phyloP scores from a whole-genome alignment of 1,140 invertebrate genomes.

The Linepithema humile region DNA sequence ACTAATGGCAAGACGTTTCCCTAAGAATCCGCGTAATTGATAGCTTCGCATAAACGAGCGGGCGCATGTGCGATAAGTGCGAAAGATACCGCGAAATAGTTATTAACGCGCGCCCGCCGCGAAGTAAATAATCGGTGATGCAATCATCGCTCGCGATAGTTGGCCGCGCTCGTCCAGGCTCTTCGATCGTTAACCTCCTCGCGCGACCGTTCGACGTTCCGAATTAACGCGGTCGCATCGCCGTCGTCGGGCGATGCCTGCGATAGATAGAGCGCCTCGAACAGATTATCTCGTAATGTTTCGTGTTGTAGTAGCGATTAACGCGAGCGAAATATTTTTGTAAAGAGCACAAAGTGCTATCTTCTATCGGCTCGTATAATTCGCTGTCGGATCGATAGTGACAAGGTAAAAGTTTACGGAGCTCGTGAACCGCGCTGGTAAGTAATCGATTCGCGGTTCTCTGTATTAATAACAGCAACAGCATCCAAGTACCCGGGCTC shows the following conservation, averaged over 20 bases:
- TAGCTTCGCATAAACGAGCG: constrained; percentile 68
- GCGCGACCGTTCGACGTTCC: constrained; percentile 7
- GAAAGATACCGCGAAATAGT: constrained; percentile 59
- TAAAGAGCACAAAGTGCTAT: no score
- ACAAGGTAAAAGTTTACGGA: background rate
- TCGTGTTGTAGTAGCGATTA: background rate
- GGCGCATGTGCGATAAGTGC: constrained; percentile 57
- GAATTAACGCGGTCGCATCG: constrained; percentile 25
- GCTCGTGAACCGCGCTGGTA: constrained; percentile 57
- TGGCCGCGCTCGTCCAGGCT: background rate
- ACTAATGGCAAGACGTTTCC: constrained; percentile 64
- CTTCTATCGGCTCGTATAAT: background rate
- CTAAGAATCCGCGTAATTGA: constrained; percentile 65
- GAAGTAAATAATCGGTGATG: constrained; percentile 64
- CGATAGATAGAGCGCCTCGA: background rate
- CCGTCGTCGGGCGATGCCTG: background rate
- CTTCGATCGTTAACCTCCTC: constrained; percentile 34
- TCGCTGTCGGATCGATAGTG: background rate
- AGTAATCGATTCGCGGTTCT: constrained; percentile 79
- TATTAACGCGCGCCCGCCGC: constrained; percentile 61
- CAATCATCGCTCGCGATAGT: constrained; percentile 46
- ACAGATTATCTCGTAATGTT: no score
- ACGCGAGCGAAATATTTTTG: background rate
- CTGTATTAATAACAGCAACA: constrained; percentile 79
- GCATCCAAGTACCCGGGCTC: constrained; percentile 77